Base-by-base conservation (phyloP, 2,113 vertebrate genomes). In the Channa argus region DNA sequence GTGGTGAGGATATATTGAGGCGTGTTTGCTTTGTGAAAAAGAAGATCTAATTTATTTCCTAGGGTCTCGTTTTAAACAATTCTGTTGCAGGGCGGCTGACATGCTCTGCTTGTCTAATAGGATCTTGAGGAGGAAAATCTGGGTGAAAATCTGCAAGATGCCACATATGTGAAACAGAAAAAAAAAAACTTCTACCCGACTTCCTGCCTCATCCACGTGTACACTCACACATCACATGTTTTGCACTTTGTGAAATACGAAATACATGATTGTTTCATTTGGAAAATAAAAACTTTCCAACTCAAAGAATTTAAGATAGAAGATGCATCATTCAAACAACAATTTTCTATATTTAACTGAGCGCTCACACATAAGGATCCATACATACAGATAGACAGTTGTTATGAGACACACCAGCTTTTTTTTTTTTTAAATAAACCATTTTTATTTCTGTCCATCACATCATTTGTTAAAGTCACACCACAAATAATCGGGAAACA, bases 71-170 rank as follows among this genome's bases (percentile, higher is more conserved):
- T 82, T 79, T 47, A 73, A 73, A 65, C 69, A 59, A 66, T 65
- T 8, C 24, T 33, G 8, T 65, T 77, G 47, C 69, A 73, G 63
- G 51, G 72, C 39, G 72, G 41, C 61, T 47, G 64, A 71, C 65
- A 76, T 8, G 63, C 77, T 86, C 45, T 9, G 74, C 58, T 67
- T 67, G 74, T 74, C 80, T 82, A 77, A 84, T 63, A 59, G 65
- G 68, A 85, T 75, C 56, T 58, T 0, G 37, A 77, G 47, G 71
- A 71, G 58, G n/a, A 1, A 37, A 12, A 0, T 63, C 74, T 63
- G 62, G 77, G 65, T 41, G 62, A 38, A 24, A 64, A 63, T 24
- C 24, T 24, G 36, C 54, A 60, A 45, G 43, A 39, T 41, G 62
- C 41, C 68, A 80, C 72, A 79, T 65, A 59, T 34, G 63, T 56